Evolutionary conservation across 2,888 invertebrate genomes (phyloP).

Genomic region (Watsonalla binaria): DNA sequence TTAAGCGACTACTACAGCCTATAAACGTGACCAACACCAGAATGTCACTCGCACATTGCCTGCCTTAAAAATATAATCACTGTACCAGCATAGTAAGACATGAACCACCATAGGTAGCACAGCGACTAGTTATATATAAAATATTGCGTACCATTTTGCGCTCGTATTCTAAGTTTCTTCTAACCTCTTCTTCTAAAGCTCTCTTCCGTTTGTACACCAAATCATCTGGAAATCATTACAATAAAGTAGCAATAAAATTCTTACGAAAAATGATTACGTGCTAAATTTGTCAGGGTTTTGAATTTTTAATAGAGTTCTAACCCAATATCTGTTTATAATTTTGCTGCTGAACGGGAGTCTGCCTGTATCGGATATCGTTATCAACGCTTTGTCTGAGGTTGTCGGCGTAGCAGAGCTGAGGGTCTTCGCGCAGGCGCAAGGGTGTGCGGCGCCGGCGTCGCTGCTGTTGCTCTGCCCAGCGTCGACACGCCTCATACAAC

Average conservation of each 20-base stretch:
- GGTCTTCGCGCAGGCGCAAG: slow-evolving; percentile 80
- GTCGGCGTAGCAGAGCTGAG: slow-evolving; percentile 81
- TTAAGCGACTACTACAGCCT: too few species aligned
- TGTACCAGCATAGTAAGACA: too few species aligned
- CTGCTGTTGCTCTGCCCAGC: slow-evolving; percentile 49
- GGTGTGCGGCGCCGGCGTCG: slow-evolving; percentile 74
- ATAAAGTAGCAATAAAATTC: not conserved
- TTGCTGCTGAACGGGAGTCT: slow-evolving; percentile 73
- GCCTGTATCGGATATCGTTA: slow-evolving; percentile 83
- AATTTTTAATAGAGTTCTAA: slow-evolving; percentile 21
- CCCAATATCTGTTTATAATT: slow-evolving; percentile 81
- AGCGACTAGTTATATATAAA: too few species aligned
- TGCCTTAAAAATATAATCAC: too few species aligned
- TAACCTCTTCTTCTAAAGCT: slow-evolving; percentile 66
- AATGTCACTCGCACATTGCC: too few species aligned
- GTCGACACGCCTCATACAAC: slow-evolving; percentile 42
- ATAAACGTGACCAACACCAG: too few species aligned
- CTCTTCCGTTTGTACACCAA: slow-evolving; percentile 77
- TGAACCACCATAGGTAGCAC: too few species aligned
- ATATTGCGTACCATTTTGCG: slow-evolving; percentile 80
- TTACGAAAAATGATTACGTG: not conserved
- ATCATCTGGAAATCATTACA: slow-evolving; percentile 58
- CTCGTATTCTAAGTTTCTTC: slow-evolving; percentile 66
- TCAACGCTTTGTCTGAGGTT: slow-evolving; percentile 81
- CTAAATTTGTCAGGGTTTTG: too few species aligned